phyloP scores from a whole-genome alignment of 1,140 invertebrate genomes.

The Dreissena rostriformis region DNA sequence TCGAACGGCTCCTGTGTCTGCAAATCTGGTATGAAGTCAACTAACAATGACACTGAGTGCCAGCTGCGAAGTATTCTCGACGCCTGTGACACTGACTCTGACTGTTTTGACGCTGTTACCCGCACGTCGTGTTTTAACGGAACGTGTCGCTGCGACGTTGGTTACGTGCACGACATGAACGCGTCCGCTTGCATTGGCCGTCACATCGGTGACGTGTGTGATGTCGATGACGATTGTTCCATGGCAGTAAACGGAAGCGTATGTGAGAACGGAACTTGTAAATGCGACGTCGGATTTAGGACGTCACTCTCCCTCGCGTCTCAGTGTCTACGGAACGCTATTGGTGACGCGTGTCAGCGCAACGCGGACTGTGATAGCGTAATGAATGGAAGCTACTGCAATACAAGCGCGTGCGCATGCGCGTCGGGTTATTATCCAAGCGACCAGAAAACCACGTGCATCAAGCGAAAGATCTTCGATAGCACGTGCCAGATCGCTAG shows the following conservation, averaged over 20 bases:
- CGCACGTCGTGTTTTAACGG: slow-evolving; percentile 56
- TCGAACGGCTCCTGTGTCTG: slow-evolving; percentile 48
- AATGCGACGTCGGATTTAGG: slow-evolving; percentile 48
- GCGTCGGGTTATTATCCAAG: slow-evolving; percentile 46
- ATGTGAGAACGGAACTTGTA: slow-evolving; percentile 49
- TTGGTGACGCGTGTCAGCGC: slow-evolving; percentile 55
- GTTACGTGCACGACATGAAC: slow-evolving; percentile 21
- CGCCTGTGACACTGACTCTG: slow-evolving; percentile 47
- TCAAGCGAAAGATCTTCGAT: slow-evolving; percentile 56
- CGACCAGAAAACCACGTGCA: slow-evolving; percentile 37
- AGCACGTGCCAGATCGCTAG: slow-evolving; percentile 41
- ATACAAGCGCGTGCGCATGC: slow-evolving; percentile 52
- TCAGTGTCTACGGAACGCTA: slow-evolving; percentile 43
- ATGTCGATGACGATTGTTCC: slow-evolving; percentile 56
- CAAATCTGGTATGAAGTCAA: slow-evolving; percentile 44
- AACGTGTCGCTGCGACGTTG: slow-evolving; percentile 55
- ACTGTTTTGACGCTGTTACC: slow-evolving; percentile 58
- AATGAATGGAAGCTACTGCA: slow-evolving; percentile 56
- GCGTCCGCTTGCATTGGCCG: slow-evolving; percentile 34
- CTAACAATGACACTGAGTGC: slow-evolving; percentile 37
- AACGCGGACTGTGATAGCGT: slow-evolving; percentile 59
- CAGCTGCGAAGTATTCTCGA: slow-evolving; percentile 21
- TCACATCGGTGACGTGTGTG: slow-evolving; percentile 56
- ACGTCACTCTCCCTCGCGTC: not conserved
- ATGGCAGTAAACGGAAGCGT: slow-evolving; percentile 49